Evolutionary conservation across 2,888 invertebrate genomes (phyloP), one percentile per base, ranked within the genome.

Genomic region (Allolobophora icterica): DNA sequence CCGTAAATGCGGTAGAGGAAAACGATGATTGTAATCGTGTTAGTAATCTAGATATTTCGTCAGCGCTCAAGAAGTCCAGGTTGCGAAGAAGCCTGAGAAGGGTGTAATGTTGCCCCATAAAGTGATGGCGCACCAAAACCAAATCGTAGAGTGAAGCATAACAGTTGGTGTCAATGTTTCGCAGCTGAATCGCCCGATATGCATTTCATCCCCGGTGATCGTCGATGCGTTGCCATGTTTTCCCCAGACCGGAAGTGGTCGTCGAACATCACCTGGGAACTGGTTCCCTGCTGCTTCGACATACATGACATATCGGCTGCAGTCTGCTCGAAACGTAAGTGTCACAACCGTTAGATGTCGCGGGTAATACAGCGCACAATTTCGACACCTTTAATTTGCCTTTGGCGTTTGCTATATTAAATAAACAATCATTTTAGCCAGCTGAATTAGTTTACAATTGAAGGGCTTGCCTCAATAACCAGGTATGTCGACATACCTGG

Each of bases 291-390:
- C 52, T 91, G 91, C 84, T 91, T 91, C 84, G 42, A 84, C 34
- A 30, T 58, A 8, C 30, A 90, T 30, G 87, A 89, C 40, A 84
- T 91, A 33, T n/a, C 38, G 15, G 45, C 87, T 24, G 91, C 33
- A n/a, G 84, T 89, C 52, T 92, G 90, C 91, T 89, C 90, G 84
- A 92, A 91, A 91, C 89, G 90, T 90, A 19, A 92, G 91, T 89
- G 4, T 19, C 15, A 34, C 40, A 34, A n/a, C 40, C 19, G 19
- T 2, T 19, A 52, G 19, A 52, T 17, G 52, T 52, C 13, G 52
- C 52, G 2, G 8, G 24, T 30, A 24, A 87, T 87, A 21, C 11
- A 24, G 35, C 40, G 34, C 21, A 33, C 30, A 89, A 33, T 34
- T 8, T 24, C 1, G 21, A 89, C 21, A 71, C 13, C n/a, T 71